phyloP scores from a whole-genome alignment of 1,140 invertebrate species.

The Stenopsyche tienmushanensis region DNA sequence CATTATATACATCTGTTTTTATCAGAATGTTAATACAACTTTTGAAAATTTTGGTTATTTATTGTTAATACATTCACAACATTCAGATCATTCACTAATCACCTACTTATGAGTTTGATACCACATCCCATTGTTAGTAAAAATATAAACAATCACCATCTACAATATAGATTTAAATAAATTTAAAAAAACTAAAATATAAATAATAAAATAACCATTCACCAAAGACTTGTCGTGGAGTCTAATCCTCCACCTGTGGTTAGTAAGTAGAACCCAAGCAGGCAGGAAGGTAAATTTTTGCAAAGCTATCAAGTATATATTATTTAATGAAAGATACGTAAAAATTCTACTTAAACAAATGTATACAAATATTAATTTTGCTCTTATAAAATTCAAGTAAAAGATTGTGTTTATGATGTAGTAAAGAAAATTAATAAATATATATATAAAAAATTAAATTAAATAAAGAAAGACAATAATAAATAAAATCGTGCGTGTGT shows the following conservation, averaged over 20 bases:
- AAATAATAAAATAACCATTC: slow-evolving; percentile 28
- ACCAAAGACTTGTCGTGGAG: slow-evolving; percentile 26
- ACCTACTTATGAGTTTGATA: slow-evolving; percentile 24
- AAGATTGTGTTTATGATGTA: too few species aligned
- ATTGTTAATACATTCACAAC: slow-evolving; percentile 17
- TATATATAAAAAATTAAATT: background rate
- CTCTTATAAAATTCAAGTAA: too few species aligned
- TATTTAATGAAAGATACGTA: background rate
- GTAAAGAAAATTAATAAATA: background rate
- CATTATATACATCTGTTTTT: background rate
- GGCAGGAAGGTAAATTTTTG: slow-evolving; percentile 53
- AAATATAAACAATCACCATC: slow-evolving; percentile 14
- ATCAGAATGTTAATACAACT: slow-evolving; percentile 12
- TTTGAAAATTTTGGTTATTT: slow-evolving; percentile 1
- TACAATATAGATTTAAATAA: slow-evolving; percentile 27
- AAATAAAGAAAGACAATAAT: background rate
- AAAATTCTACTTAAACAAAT: slow-evolving; percentile 3
- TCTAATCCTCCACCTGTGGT: slow-evolving; percentile 24
- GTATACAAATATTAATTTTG: background rate
- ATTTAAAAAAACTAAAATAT: slow-evolving; percentile 28
- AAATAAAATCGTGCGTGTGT: too few species aligned
- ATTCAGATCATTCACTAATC: slow-evolving; percentile 22
- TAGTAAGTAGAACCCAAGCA: slow-evolving; percentile 49
- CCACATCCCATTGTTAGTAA: slow-evolving; percentile 32
- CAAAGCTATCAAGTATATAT: slow-evolving; percentile 22